These are phyloP conservation scores for Bombus difficillimus DNA, from an alignment of 1,140 invertebrate species.

Conservation along the genomic window DNA sequence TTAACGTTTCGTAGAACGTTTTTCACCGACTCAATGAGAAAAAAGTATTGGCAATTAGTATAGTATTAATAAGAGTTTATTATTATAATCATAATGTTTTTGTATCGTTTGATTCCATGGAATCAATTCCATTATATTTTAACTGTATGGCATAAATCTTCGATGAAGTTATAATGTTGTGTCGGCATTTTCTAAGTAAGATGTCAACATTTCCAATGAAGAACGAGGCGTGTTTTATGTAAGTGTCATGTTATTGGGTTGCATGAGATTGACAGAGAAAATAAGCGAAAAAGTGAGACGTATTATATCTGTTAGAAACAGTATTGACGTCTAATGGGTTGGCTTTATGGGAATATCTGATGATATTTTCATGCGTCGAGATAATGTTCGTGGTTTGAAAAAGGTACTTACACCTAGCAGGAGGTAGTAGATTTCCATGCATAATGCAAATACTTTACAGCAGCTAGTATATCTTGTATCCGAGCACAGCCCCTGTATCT, in stretches of 20 bases:
- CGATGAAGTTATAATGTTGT: neutral
- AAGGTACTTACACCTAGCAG: constrained; percentile 19
- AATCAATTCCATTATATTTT: neutral
- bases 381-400: constrained; percentile 22
- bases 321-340: neutral
- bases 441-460: constrained; percentile 48
- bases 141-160: neutral
- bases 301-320: neutral
- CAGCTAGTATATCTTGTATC: neutral
- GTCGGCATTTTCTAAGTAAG: neutral
- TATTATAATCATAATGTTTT: no score
- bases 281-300: no score
- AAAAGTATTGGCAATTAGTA: neutral
- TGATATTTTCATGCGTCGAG: constrained; percentile 33
- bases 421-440: constrained; percentile 50
- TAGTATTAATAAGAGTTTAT: neutral
- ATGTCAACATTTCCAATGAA: neutral
- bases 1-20: no score
- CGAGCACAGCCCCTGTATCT: constrained; percentile 19
- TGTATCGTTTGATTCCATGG: no score
- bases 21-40: neutral
- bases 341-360: neutral
- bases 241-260: neutral
- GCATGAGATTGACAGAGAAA: no score
- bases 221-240: neutral